A percentile compares a stretch with the other conserved stretches of the same genome.
These are phyloP conservation scores for Blastomussa wellsi DNA, from an alignment of 92 coral and sea anemone species.

Conservation along the genomic window DNA sequence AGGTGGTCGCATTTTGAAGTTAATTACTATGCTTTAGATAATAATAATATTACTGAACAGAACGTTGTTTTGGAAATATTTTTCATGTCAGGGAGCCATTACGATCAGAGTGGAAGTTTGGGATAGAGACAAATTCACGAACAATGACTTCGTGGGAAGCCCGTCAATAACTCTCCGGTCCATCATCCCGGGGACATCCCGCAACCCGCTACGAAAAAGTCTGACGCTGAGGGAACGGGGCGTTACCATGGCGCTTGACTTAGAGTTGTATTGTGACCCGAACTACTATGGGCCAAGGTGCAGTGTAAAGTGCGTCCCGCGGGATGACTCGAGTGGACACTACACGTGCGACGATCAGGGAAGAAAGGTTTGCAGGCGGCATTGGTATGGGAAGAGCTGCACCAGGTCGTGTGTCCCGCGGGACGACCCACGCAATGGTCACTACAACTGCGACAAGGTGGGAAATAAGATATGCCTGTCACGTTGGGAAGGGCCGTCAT, in stretches of 20 bases:
- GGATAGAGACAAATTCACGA: conserved; percentile 46
- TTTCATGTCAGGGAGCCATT: conserved; percentile 27
- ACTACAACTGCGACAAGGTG: conserved; percentile 44
- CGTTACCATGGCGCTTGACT: conserved; percentile 22
- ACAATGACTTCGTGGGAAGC: conserved; percentile 26
- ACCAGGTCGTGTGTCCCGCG: conserved; percentile 42
- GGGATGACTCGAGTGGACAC: conserved; percentile 52
- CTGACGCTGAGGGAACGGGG: conserved; percentile 5
- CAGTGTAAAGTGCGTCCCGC: conserved; percentile 58
- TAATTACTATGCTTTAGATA: too few relatives aligned
- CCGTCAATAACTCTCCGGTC: conserved; percentile 19
- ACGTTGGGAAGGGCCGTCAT: conserved; percentile 51
- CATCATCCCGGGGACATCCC: conserved; percentile 19
- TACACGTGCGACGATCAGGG: conserved; percentile 58
- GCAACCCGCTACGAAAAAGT: neutral
- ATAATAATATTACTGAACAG: neutral
- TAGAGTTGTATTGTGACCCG: conserved; percentile 40
- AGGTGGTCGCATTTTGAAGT: too few relatives aligned
- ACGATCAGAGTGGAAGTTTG: conserved; percentile 23
- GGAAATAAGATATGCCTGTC: conserved; percentile 70
- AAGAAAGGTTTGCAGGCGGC: conserved; percentile 34
- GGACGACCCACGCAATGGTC: conserved; percentile 42
- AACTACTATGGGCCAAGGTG: conserved; percentile 64
- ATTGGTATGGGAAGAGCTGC: conserved; percentile 67
- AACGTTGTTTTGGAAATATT: neutral